Evolutionary conservation across 2,113 vertebrate species (phyloP), one percentile per base, ranked within the genome.

Genomic region (Ophthalmolycus amberensis): DNA sequence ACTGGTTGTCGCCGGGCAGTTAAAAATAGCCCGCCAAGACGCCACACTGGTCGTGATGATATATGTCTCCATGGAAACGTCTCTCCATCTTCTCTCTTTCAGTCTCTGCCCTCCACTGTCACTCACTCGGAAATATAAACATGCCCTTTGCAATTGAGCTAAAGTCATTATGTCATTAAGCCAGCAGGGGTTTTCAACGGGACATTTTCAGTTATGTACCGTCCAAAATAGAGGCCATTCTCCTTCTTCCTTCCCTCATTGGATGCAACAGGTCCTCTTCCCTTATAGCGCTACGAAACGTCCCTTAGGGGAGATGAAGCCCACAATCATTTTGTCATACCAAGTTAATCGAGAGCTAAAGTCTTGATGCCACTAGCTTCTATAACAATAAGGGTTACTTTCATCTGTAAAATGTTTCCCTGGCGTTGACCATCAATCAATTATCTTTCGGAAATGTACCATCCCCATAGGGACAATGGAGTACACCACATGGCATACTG

Each of bases 11-110:
- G n/a, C 58, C 22, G 1, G 42, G 7, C 27, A 1, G 81, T 77
- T 91, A 93, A 90, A 93, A 93, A 93, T 93, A 93, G 48, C 59
- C 72, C 1, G 2, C 54, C 63, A 59, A 84, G 79, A 85, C 48
- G 66, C 70, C 77, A 69, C 76, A 40, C 25, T 73, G 79, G 85
- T 85, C 84, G 83, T 40, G 84, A 84, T 85, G 86, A 90, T 87
- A 89, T 52, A 44, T 69, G 87, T 92, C 80, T 80, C 91, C 89
- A 83, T 89, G 83, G 89, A 73, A 89, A 91, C 25, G 25, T 25
- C 25, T 25, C 25, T 25, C 25, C 25, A 25, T 25, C 25, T 25
- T 67, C 67, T 69, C 27, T 82, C 56, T 50, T 5, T 40, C 73
- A 25, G 11, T 54, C 42, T 68, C 69, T 89, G 75, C 75, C 67